These are phyloP conservation scores for Avahi laniger DNA, from an alignment of 2,797 vertebrate species.

Conservation along the genomic window DNA sequence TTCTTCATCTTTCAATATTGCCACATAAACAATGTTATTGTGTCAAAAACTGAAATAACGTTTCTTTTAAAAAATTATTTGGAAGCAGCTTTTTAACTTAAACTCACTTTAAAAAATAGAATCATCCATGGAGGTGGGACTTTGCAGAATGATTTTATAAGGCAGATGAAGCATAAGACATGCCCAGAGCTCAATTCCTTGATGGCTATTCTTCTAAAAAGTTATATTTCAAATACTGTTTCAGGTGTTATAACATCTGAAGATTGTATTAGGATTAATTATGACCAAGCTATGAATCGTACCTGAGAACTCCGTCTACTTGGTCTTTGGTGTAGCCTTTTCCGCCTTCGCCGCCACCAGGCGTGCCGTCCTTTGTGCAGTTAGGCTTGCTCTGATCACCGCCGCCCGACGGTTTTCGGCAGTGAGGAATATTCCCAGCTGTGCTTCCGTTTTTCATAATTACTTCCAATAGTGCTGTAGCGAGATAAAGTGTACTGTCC, in stretches of 20 bases:
- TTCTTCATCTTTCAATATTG: background rate
- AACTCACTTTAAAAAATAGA: background rate
- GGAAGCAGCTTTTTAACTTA: background rate
- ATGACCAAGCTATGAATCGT: slow-evolving; percentile 25
- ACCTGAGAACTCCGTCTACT: slow-evolving; percentile 96
- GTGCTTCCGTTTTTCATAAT: slow-evolving; percentile 93
- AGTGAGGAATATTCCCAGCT: slow-evolving; percentile 88
- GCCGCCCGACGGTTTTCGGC: slow-evolving; percentile 85
- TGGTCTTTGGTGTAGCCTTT: slow-evolving; percentile 95
- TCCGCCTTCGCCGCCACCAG: slow-evolving; percentile 83
- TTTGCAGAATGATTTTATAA: background rate
- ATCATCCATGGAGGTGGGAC: background rate
- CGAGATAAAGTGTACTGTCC: slow-evolving; percentile 59
- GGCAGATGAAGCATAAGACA: background rate
- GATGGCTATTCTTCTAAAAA: background rate
- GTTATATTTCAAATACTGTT: background rate
- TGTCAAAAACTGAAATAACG: background rate
- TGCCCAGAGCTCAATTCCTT: background rate
- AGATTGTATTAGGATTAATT: background rate
- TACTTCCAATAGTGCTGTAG: slow-evolving; percentile 91
- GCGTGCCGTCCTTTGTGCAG: slow-evolving; percentile 80
- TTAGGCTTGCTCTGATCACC: slow-evolving; percentile 82
- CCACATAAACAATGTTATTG: background rate
- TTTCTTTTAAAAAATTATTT: background rate
- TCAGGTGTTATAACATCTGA: background rate